Conservation (phyloP, 1,140 invertebrate genomes). For the Zelostemma sp. region DNA sequence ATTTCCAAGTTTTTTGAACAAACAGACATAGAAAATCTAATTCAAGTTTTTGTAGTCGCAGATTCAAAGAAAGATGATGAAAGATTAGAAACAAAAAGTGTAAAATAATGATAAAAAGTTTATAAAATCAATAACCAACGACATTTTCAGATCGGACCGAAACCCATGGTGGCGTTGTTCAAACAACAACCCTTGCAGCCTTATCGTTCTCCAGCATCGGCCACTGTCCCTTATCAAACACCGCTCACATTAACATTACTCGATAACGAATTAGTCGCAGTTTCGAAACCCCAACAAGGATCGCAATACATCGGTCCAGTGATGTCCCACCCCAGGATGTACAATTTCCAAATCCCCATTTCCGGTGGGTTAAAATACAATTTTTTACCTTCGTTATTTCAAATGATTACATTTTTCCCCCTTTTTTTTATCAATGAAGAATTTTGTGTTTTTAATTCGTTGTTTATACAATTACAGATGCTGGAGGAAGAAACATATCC, state of each 20-base stretch:
- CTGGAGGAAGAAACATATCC: slow-evolving; percentile 57
- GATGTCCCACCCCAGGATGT: slow-evolving; percentile 60
- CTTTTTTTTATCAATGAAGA: too few relatives aligned
- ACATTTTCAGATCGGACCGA: slow-evolving; percentile 67
- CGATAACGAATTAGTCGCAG: slow-evolving; percentile 64
- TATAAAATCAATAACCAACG: too few relatives aligned
- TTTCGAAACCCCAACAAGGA: slow-evolving; percentile 65
- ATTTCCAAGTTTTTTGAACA: too few relatives aligned
- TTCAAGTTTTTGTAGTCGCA: too few relatives aligned
- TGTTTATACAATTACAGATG: too few relatives aligned
- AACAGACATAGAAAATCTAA: too few relatives aligned
- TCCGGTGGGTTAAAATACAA: slow-evolving; percentile 53
- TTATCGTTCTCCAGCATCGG: slow-evolving; percentile 61
- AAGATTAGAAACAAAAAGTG: too few relatives aligned
- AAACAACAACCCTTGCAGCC: slow-evolving; percentile 66
- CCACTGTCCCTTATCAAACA: slow-evolving; percentile 55
- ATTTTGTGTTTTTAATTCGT: too few relatives aligned
- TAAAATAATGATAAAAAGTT: not conserved
- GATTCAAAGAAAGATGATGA: too few relatives aligned
- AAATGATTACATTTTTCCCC: too few relatives aligned
- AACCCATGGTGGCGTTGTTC: slow-evolving; percentile 67
- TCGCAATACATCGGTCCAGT: slow-evolving; percentile 59
- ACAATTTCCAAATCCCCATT: slow-evolving; percentile 67
- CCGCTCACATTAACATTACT: slow-evolving; percentile 64
- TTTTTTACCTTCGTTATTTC: not conserved